Evolutionary conservation across 2,797 vertebrate genomes (phyloP).

Genomic region (Sebastes flavidus): DNA sequence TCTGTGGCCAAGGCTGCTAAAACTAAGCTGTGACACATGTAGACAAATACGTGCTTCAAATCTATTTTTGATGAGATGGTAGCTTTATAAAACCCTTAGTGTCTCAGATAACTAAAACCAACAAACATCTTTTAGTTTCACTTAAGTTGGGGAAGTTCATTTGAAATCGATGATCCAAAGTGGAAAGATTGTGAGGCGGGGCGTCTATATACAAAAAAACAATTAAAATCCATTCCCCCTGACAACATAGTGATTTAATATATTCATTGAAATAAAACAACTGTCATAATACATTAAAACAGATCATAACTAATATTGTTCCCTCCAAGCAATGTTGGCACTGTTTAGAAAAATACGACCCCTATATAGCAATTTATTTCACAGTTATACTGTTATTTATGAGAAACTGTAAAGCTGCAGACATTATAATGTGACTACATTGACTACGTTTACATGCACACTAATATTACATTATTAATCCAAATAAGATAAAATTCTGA

Average conservation of each 20-base stretch:
- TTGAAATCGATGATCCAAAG: neutral
- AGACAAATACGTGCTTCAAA: constrained; percentile 58
- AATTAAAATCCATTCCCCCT: neutral
- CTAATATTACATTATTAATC: neutral
- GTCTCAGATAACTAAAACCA: constrained; percentile 40
- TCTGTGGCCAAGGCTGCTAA: constrained; percentile 47
- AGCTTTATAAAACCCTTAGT: constrained; percentile 45
- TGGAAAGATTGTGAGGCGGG: neutral
- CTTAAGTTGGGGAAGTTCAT: neutral
- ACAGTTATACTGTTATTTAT: neutral
- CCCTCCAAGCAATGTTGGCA: neutral
- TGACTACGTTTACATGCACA: neutral
- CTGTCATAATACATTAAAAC: neutral
- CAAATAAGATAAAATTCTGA: neutral
- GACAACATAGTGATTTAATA: neutral
- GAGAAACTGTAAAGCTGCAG: neutral
- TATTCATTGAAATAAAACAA: neutral
- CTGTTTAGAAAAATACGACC: neutral
- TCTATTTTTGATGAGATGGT: constrained; percentile 73
- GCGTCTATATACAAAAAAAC: neutral
- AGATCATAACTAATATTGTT: neutral
- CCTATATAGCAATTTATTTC: neutral
- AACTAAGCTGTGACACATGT: constrained; percentile 53
- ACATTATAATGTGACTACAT: neutral
- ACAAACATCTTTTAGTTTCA: neutral